Conservation (phyloP, 2,113 vertebrate genomes). For the Meriones unguiculatus region DNA sequence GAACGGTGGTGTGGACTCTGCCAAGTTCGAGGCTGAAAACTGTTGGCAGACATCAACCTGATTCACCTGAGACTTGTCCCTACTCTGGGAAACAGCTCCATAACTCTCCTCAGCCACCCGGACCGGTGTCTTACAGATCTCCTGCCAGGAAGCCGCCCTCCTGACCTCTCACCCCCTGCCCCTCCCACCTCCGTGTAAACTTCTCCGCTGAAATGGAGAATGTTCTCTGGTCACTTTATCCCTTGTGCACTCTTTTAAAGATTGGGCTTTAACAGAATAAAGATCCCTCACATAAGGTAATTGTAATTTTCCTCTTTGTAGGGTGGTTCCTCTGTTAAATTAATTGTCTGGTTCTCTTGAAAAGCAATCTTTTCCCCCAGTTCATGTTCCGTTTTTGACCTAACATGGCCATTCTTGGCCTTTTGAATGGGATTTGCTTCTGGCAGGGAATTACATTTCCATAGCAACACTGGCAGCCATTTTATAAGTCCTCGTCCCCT, state of each 20-base stretch:
- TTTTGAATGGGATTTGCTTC: constrained; percentile 73
- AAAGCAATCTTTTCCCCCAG: constrained; percentile 79
- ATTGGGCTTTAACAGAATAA: constrained; percentile 45
- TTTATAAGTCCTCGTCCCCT: neutral
- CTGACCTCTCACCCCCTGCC: constrained; percentile 14
- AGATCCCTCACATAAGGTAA: constrained; percentile 35
- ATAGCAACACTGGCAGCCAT: constrained; percentile 73
- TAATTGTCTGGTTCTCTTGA: constrained; percentile 75
- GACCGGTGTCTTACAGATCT: constrained; percentile 24
- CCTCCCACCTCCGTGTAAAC: neutral
- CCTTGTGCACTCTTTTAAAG: constrained; percentile 6
- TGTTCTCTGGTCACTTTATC: neutral
- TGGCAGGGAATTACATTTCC: constrained; percentile 77
- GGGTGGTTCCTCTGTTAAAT: constrained; percentile 70
- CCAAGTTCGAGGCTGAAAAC: neutral
- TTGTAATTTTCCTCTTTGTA: constrained; percentile 54
- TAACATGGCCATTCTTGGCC: constrained; percentile 80
- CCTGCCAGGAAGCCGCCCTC: neutral
- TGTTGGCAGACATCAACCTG: neutral
- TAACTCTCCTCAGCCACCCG: neutral
- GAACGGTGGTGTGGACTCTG: neutral
- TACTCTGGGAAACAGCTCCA: neutral
- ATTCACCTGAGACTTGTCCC: neutral
- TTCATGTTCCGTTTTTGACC: constrained; percentile 78
- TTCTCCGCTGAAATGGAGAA: neutral